Evolutionary conservation across 2,888 invertebrate species (phyloP), one percentile per base, ranked within the genome.

Genomic region (Caenorhabditis drosophilae): DNA sequence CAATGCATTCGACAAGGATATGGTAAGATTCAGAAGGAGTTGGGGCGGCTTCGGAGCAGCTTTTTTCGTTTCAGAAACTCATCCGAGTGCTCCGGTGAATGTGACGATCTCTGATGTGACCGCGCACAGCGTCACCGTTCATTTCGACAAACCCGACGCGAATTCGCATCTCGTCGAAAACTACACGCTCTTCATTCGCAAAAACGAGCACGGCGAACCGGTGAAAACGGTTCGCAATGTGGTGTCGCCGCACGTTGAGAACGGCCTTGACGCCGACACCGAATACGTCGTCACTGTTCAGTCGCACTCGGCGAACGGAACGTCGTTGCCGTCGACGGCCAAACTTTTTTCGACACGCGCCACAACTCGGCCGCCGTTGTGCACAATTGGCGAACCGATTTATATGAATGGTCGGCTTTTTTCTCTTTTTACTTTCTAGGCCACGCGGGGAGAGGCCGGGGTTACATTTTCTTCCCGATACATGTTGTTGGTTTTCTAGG

Each of bases 1-100:
- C 68, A 70, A 40, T 78, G 78, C 53, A 59, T 76, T 25, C 50
- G 75, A 45, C 73, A 78, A 47, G 78, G 78, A 31, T 78, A 78
- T 55, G 67, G 75, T 75, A 64, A 27, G 52, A n/a, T 36, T 27
- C 44, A 16, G 6, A 7, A 16, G 1, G 15, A 51, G 31, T 9
- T 41, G 6, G 7, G 41, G 22, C 7, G 6, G 22, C 6, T 25
- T 18, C 20, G n/a, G n/a, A n/a, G n/a, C n/a, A n/a, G 6, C 6
- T 6, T 15, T 38, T 6, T 16, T 16, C n/a, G 7, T 38, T 57
- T 63, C 46, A 74, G 77, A 67, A 34, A 71, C 75, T 2, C 76
- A 74, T 60, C 78, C 78, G 9, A 73, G 74, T 20, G 54, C 77
- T 9, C 78, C 78, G n/a, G 54, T 67, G 6, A 76, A 78, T 41